Base-by-base conservation (phyloP, 2,888 invertebrate genomes). In the Yponomeuta malinellus region DNA sequence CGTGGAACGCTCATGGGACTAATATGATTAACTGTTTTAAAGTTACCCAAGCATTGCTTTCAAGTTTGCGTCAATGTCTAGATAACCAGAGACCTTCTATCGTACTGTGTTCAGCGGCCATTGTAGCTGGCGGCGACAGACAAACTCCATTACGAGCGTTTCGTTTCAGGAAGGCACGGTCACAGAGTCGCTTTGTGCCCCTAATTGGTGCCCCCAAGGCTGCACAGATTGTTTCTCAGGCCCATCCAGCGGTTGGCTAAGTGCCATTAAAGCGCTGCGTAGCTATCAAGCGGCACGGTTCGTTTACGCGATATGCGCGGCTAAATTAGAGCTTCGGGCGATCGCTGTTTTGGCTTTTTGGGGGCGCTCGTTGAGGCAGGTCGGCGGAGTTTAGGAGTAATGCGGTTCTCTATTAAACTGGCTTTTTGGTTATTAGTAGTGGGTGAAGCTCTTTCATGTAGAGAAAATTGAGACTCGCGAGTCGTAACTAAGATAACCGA, bases 121-220 rank as follows among this genome's bases (percentile, higher is more conserved):
- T 3, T 72, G 68, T 68, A 71, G 71, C 74, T 74, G 72, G 68
- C 71, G 72, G 71, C 72, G 73, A 75, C 71, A 71, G 71, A 68
- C 74, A 79, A 81, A 59, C 76, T 48, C 71, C 74, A 75, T 81
- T 80, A 81, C 74, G 73, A 70, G 73, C 75, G 78, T 77, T 77
- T 76, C 75, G 77, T 73, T 75, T 74, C 80, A 79, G 83, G 81
- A 81, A 79, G 79, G 75, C 72, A 73, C 69, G 73, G 79, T 75
- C 75, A 79, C 77, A 78, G 78, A 79, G 77, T 74, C 74, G 78
- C 82, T 81, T 81, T 81, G 81, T 77, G 73, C 70, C 67, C 71
- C 73, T 80, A 79, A 81, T 78, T 76, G 75, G 64, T 67, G 72
- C 77, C 79, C 73, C 65, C 37, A 68, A 75, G 74, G 72, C 33